These are phyloP conservation scores for Oreochromis spilurus DNA, from an alignment of 2,113 vertebrate species.

Conservation along the genomic window DNA sequence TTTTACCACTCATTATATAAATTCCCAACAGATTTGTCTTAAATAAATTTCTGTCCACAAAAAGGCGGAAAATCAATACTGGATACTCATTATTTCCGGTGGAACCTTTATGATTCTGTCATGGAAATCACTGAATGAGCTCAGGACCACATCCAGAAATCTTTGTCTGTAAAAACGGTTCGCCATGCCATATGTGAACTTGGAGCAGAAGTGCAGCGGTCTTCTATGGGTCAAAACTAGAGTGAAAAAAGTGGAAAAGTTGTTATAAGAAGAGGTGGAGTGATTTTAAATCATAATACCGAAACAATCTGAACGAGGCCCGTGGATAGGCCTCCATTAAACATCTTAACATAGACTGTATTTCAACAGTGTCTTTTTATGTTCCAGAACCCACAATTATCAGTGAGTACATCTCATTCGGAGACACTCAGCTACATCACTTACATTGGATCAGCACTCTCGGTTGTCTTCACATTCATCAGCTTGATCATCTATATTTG, in stretches of 20 bases:
- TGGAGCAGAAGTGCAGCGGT: accelerated
- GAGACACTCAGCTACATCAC: conserved; percentile 65
- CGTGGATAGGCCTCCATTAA: background rate
- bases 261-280: background rate
- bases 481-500: conserved; percentile 66
- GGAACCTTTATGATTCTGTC: background rate
- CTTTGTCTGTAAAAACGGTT: background rate
- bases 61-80: background rate
- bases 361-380: background rate
- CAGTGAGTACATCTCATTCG: background rate
- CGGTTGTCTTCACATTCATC: conserved; percentile 70
- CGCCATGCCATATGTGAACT: background rate
- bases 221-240: background rate
- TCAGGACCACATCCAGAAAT: background rate
- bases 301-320: background rate
- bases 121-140: background rate
- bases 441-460: conserved; percentile 73
- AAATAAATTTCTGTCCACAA: background rate
- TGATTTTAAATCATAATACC: background rate
- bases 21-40: background rate
- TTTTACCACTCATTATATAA: background rate
- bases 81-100: accelerated
- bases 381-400: conserved; percentile 34
- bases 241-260: background rate
- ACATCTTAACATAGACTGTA: background rate